Evolutionary conservation across 2,797 vertebrate genomes (phyloP), one percentile per base, ranked within the genome.

Genomic region (Masticophis lateralis): DNA sequence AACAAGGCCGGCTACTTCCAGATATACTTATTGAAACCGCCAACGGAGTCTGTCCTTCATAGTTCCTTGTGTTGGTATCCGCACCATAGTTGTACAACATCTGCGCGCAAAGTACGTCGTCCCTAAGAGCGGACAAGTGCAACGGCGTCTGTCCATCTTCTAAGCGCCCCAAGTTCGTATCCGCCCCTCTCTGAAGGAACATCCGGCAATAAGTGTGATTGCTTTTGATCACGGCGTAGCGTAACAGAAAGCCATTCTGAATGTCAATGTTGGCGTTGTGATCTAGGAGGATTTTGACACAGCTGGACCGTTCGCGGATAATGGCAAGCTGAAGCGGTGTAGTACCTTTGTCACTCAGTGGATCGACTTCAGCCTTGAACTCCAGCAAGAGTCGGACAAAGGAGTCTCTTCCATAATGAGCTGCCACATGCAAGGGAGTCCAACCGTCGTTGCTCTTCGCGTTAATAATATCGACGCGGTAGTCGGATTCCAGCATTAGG

Each of bases 111-210:
- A 99, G 97, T 96, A 98, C 98, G 6, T 99, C 99, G 94, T 99
- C 99, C 95, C 99, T 98, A 91, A 99, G 99, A 94, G 99, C 99
- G 57, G 99, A 99, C 97, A 99, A 98, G 97, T 99, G 99, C 92
- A 99, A 98, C 25, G 99, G 99, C 0, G 99, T 99, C 98, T 99
- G 99, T n/a, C 99, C 99, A 0, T 99, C 99, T 96, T 99, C 99
- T 55, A 99, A 97, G 56, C 99, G 98, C 51, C 99, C 99, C 86
- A 99, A 98, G 97, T 99, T 99, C 92, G 99, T 99, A 97, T 99
- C 99, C 0, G 99, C 99, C 4, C 99, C 99, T 91, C 99, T 97
- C 97, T 99, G 99, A 94, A 99, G 98, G 97, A 99, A 99, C 99
- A 99, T 99, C 89, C 99, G 99, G 98, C 99, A 99, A 95, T 99